phyloP scores from a whole-genome alignment of 2,888 invertebrate genomes.

The Stratiomys singularior region DNA sequence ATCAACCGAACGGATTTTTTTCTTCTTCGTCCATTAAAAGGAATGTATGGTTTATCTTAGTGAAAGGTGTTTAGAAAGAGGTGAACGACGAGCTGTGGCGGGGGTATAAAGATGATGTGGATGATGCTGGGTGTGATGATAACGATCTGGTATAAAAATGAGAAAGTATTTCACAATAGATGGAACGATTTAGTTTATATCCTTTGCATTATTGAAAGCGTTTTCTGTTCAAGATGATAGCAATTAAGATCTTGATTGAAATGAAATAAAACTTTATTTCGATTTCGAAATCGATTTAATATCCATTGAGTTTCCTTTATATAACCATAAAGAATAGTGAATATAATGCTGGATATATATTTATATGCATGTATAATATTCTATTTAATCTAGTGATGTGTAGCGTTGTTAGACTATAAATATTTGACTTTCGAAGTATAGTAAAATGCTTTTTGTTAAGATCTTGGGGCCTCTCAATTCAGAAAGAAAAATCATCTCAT shows the following conservation, averaged over 20 bases:
- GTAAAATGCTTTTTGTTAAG: too few relatives aligned
- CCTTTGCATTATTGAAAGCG: not conserved
- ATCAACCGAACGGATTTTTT: conserved; percentile 26
- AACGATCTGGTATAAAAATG: conserved; percentile 9
- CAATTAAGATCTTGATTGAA: conserved; percentile 28
- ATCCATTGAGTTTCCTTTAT: too few relatives aligned
- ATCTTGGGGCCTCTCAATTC: too few relatives aligned
- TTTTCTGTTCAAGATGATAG: conserved; percentile 12
- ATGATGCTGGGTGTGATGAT: conserved; percentile 3
- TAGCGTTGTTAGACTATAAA: too few relatives aligned
- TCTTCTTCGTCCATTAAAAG: not conserved
- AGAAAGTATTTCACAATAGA: conserved; percentile 38
- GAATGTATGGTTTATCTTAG: not conserved
- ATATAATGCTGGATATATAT: too few relatives aligned
- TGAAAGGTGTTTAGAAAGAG: not conserved
- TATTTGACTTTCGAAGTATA: too few relatives aligned
- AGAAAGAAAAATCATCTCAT: too few relatives aligned
- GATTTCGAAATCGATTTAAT: not conserved
- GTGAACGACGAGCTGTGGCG: not conserved
- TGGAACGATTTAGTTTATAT: conserved; percentile 6
- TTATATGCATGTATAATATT: too few relatives aligned
- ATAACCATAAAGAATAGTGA: too few relatives aligned
- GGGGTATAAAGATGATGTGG: not conserved
- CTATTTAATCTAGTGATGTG: too few relatives aligned
- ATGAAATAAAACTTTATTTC: conserved; percentile 19